Base-by-base conservation (phyloP, 2,113 vertebrate species). In the Barbus barbus region DNA sequence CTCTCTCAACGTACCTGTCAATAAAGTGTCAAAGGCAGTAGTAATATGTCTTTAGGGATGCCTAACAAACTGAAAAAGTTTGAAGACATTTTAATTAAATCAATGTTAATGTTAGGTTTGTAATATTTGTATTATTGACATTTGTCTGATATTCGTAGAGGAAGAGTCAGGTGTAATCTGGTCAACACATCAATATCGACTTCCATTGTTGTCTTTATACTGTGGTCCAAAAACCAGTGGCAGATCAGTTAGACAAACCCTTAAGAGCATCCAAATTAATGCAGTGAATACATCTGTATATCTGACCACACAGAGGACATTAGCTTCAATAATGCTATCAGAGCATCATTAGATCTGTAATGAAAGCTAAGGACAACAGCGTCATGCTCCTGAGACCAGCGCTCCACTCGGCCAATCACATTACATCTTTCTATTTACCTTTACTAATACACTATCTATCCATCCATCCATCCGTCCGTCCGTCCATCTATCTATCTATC, bases 221-320 rank as follows among this genome's bases (percentile, higher is more conserved):
- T 24, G 31, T 1, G 5, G 9, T 60, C 80, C 22, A 26, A 71
- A 73, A 73, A 67, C 84, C 84, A 88, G 87, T 80, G 78, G 84
- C 86, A 65, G 85, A 88, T 91, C 88, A 92, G 91, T 93, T 91
- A 93, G 89, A 33, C 60, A 71, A 82, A 85, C 90, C 91, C 90
- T 88, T 92, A 89, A 89, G 88, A 87, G 85, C 88, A 90, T 92
- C 91, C 24, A 89, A 91, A 90, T 90, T 91, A 93, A 93, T 91
- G 53, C 86, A 91, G 90, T 93, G 94, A 94, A 92, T 91, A 88
- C 91, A 91, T 93, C 90, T 91, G 90, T 86, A 87, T 83, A 87
- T 92, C 91, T 88, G 85, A 87, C 76, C 88, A 87, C 90, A 85
- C 71, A 65, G 87, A 91, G 87, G 91, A 90, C 93, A 93, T 94